Evolutionary conservation across 2,888 invertebrate species (phyloP).

Genomic region (Romanomermis culicivorax): DNA sequence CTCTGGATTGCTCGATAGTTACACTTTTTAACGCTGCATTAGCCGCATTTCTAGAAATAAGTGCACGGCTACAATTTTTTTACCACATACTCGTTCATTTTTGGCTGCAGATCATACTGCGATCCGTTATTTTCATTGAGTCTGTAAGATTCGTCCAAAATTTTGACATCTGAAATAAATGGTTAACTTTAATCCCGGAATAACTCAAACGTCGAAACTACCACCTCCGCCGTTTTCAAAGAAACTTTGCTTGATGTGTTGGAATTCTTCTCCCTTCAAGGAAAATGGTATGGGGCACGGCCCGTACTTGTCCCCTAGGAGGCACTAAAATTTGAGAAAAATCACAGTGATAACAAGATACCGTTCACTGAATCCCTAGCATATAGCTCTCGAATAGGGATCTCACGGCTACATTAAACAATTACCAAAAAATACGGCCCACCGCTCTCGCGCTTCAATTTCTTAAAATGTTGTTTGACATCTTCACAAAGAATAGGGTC

Average conservation of each 20-base stretch:
- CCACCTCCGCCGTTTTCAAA: constrained; percentile 26
- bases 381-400: too few species aligned
- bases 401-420: too few species aligned
- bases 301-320: constrained; percentile 34
- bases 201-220: too few species aligned
- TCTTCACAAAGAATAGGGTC: background rate
- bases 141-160: constrained; percentile 30
- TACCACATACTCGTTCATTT: background rate
- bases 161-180: constrained; percentile 15
- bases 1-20: too few species aligned
- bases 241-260: constrained; percentile 24
- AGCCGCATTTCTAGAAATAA: too few species aligned
- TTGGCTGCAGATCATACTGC: background rate
- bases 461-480: constrained; percentile 10
- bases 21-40: too few species aligned
- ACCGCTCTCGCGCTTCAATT: too few species aligned
- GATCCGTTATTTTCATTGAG: constrained; percentile 25
- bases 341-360: background rate
- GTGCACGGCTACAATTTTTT: too few species aligned
- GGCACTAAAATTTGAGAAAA: constrained; percentile 21
- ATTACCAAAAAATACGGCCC: too few species aligned
- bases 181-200: too few species aligned
- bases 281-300: constrained; percentile 28
- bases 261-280: constrained; percentile 31
- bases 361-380: too few species aligned